phyloP scores from a whole-genome alignment of 2,797 vertebrate genomes.

The Cryptoprocta ferox region DNA sequence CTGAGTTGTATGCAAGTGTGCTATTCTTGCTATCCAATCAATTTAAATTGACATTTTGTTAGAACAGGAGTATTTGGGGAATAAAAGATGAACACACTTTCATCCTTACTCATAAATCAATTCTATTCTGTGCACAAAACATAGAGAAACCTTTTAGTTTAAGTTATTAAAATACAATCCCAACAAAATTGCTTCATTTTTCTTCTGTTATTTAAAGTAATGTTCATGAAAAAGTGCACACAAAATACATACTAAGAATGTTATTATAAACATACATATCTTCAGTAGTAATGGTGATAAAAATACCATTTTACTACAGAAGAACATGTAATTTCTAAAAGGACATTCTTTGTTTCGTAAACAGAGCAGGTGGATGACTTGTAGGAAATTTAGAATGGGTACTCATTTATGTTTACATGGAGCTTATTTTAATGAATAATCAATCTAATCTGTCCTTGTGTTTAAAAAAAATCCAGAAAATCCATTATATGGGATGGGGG shows the following conservation, averaged over 20 bases:
- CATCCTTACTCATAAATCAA: constrained; percentile 66
- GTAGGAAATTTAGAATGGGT: not conserved
- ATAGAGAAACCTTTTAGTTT: constrained; percentile 36
- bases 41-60: constrained; percentile 79
- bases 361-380: not conserved
- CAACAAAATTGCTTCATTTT: not conserved
- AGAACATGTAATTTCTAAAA: not conserved
- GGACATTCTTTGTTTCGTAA: not conserved
- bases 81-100: constrained; percentile 65
- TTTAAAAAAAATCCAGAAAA: not conserved
- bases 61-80: constrained; percentile 37
- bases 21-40: constrained; percentile 28
- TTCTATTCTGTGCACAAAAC: constrained; percentile 65
- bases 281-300: not conserved
- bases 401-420: not conserved
- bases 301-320: not conserved
- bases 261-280: not conserved
- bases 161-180: constrained; percentile 53
- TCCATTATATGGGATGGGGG: not conserved
- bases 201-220: not conserved
- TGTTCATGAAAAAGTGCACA: not conserved
- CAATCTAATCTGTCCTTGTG: not conserved
- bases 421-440: not conserved
- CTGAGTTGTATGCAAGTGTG: not conserved
- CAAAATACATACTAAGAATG: not conserved